Conservation (phyloP, 2,113 vertebrate species). For the Cynopterus brachyotis region DNA sequence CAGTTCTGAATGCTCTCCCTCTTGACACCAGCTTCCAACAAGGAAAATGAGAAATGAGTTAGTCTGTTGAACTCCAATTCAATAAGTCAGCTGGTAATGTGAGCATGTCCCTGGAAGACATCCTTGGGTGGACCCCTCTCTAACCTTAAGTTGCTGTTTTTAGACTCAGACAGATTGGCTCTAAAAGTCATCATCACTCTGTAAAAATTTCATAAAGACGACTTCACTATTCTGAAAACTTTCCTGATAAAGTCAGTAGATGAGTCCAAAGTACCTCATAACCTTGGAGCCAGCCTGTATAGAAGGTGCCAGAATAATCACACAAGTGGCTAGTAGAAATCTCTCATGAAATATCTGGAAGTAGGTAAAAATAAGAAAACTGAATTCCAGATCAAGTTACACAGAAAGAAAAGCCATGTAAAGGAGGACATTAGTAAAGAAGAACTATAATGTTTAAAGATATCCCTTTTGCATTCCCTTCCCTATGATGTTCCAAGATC, state of each 20-base stretch:
- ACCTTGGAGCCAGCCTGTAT: slow-evolving; percentile 22
- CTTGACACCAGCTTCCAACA: slow-evolving; percentile 2
- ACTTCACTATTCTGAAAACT: slow-evolving; percentile 1
- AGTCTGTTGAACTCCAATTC: background rate
- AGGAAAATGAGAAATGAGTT: slow-evolving; percentile 12
- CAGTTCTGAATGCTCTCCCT: background rate
- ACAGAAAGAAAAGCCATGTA: background rate
- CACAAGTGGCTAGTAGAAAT: background rate
- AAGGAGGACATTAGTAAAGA: background rate
- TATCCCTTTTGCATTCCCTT: background rate
- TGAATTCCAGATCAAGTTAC: slow-evolving; percentile 13
- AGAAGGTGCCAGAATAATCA: slow-evolving; percentile 50
- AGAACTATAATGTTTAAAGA: background rate
- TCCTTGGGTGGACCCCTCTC: background rate
- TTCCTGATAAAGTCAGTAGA: slow-evolving; percentile 34
- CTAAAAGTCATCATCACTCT: background rate
- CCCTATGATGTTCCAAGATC: background rate
- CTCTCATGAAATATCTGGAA: background rate
- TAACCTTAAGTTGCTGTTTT: slow-evolving; percentile 42
- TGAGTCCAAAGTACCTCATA: slow-evolving; percentile 41
- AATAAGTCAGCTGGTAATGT: background rate
- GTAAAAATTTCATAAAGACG: background rate
- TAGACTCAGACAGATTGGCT: slow-evolving; percentile 31
- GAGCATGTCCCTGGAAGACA: background rate
- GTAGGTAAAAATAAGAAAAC: slow-evolving; percentile 9